Base-by-base conservation (phyloP, 2,113 vertebrate genomes). In the Stegostoma tigrinum region DNA sequence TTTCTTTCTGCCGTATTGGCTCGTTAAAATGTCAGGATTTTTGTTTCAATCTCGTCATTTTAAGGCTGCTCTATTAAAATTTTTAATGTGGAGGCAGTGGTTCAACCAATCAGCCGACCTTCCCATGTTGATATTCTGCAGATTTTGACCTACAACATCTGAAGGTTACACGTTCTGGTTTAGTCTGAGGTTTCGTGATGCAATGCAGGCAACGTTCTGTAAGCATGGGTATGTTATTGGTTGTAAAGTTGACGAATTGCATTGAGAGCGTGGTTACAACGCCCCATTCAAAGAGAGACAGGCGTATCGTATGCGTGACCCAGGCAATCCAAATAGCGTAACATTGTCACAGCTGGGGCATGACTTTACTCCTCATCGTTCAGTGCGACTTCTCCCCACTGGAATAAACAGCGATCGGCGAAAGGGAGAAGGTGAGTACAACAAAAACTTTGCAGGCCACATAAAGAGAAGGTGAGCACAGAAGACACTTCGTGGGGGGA, bases 181-280 rank as follows among this genome's bases (percentile, higher is more conserved):
- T 23, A 34, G 48, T 87, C 23, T 7, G 64, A 93, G 52, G 17
- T 64, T 5, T 91, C 89, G 19, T 38, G 89, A 67, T 93, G 89
- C 89, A 64, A 14, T 91, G 55, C 52, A 64, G 55, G 52, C 55
- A 66, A 38, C 55, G 55, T 66, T 55, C 38, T 52, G 85, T 48
- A 87, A 87, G 61, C 61, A 66, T 67, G 89, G 34, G 1, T 38
- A 67, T 66, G 89, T 93, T 93, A 93, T 93, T 93, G 89, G 89
- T 93, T 66, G 89, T 5, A 42, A 66, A 66, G 7, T 42, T 42
- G 61, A 93, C 89, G 61, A 93, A 93, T 93, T 93, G 89, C 61
- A 93, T 66, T 67, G 61, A 67, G 89, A 66, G 89, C 24, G 17
- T 93, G 34, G 61, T 19, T 38, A 38, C 61, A 93, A 93, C 89